Evolutionary conservation across 2,888 invertebrate species (phyloP), one percentile per base, ranked within the genome.

Genomic region (Troides oblongomaculatus): DNA sequence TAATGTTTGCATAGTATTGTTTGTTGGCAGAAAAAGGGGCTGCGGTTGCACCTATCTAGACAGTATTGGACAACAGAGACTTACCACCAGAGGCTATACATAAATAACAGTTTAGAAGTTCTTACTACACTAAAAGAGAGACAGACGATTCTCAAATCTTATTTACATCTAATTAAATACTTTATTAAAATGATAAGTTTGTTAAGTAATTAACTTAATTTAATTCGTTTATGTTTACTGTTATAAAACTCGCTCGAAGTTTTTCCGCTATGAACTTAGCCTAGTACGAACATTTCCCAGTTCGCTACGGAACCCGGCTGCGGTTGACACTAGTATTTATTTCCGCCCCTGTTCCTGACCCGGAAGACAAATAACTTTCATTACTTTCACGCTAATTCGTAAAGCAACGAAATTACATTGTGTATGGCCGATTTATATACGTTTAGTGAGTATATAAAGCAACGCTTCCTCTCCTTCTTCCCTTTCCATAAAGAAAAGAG

Each of bases 311-410:
- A 64, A 23, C 50, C 53, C 53, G 56, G 64, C 57, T 69, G 69
- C 65, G 69, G 65, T 65, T 69, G 69, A 69, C 65, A 58, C 17
- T 43, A 30, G 62, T 64, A 69, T 69, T 69, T 62, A 57, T 65
- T 69, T 65, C 23, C 43, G 8, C 57, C 57, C 17, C 36, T 53
- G 43, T 25, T 61, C 46, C 14, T 25, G 43, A 18, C 30, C 36
- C 21, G 36, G 57, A 56, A 64, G 64, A 69, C 21, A 56, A 21
- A 69, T 69, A 57, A 64, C 61, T 61, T 64, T 64, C 46, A 69
- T 69, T 69, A 61, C 21, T 39, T 65, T 30, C 30, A 39, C 43
- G 43, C 43, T 39, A 61, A 62, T 62, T 69, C 57, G 61, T 30
- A 25, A 46, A 56, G 56, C 39, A 18, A 10, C 12, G 21, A 53